These are phyloP conservation scores for Amiota minor DNA, from an alignment of 2,888 invertebrate genomes.

Conservation along the genomic window DNA sequence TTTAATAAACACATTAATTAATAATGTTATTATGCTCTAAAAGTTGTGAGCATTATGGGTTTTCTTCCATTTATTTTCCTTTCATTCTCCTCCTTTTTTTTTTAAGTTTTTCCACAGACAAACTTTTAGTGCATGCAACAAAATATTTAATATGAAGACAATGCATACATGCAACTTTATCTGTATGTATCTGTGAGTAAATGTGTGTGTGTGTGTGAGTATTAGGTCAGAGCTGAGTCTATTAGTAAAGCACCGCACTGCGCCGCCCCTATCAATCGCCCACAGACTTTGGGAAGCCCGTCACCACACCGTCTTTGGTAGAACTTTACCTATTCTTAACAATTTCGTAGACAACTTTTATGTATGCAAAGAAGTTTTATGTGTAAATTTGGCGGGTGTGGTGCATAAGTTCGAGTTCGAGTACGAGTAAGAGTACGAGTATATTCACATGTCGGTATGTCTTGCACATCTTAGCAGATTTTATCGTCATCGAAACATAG, in stretches of 20 bases:
- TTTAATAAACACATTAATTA: constrained; percentile 21
- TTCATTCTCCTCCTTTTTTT: neutral
- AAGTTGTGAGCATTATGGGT: neutral
- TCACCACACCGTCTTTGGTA: neutral
- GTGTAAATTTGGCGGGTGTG: neutral
- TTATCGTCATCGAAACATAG: constrained; percentile 16
- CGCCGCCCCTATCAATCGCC: neutral
- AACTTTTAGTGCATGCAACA: constrained; percentile 19
- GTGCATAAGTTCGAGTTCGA: too few species aligned
- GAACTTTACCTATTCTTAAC: constrained; percentile 23
- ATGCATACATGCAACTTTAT: neutral
- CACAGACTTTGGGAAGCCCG: too few species aligned
- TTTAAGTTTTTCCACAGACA: neutral
- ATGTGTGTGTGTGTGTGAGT: neutral
- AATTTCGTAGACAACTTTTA: constrained; percentile 22
- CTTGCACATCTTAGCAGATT: constrained; percentile 23
- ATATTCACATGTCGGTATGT: too few species aligned
- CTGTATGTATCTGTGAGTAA: neutral
- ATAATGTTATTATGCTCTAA: constrained; percentile 17
- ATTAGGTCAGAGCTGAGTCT: neutral
- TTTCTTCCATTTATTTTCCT: neutral
- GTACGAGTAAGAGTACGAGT: too few species aligned
- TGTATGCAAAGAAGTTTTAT: constrained; percentile 7
- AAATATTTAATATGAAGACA: constrained; percentile 10
- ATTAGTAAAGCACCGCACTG: neutral